Percentiles rank a stretch among this genome's conserved stretches.
phyloP scores from a whole-genome alignment of 2,797 vertebrate species.

The Adrianichthys oophorus region DNA sequence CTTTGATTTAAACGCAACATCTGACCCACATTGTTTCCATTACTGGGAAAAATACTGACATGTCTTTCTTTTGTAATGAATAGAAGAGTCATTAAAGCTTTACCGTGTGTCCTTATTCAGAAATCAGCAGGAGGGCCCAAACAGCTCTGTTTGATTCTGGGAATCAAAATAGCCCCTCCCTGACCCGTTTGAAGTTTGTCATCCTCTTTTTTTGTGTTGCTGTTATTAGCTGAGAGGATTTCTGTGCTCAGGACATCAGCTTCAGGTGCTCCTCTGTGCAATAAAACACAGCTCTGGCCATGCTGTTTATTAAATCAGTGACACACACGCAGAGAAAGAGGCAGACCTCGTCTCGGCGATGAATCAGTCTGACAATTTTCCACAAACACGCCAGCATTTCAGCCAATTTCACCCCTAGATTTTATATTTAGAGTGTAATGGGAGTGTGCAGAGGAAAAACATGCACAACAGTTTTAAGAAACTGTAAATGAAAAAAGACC shows the following conservation, averaged over 20 bases:
- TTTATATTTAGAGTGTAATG: too few relatives aligned
- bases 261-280: conserved; percentile 10
- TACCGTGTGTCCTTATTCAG: neutral
- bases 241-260: conserved; percentile 19
- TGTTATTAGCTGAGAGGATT: conserved; percentile 20
- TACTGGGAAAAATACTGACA: conserved; percentile 4
- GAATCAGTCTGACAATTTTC: conserved; percentile 10
- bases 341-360: conserved; percentile 1
- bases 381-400: neutral
- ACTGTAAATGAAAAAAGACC: too few relatives aligned
- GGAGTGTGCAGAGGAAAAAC: too few relatives aligned
- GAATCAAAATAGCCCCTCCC: neutral
- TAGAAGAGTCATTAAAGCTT: neutral
- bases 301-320: conserved; percentile 13
- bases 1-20: conserved; percentile 47
- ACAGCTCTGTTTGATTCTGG: conserved; percentile 3
- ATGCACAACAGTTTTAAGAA: too few relatives aligned
- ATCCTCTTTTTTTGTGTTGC: conserved; percentile 2
- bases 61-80: neutral
- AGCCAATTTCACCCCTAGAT: too few relatives aligned
- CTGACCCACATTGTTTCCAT: conserved; percentile 11
- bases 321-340: conserved; percentile 14
- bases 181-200: neutral
- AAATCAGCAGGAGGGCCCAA: neutral
- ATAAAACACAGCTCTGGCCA: conserved; percentile 15